Evolutionary conservation across 1,140 invertebrate species (phyloP).

Genomic region (Macrobrachium rosenbergii): DNA sequence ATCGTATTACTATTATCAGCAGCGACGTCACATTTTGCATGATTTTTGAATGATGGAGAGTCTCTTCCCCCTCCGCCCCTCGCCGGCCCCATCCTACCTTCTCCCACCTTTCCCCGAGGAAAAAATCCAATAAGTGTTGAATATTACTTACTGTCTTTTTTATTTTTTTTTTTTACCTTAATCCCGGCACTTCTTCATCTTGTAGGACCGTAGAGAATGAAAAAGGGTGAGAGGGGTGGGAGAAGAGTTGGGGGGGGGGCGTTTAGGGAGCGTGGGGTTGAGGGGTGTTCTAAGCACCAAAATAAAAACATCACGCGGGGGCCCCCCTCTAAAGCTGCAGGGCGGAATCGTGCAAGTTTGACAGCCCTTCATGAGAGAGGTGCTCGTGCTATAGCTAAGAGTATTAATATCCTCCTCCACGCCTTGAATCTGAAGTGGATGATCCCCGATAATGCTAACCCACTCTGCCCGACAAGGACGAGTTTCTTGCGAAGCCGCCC

Average conservation of each 20-base stretch:
- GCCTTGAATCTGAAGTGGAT: slow-evolving; percentile 47
- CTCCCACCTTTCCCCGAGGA: neutral
- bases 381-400: slow-evolving; percentile 56
- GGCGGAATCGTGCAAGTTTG: slow-evolving; percentile 45
- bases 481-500: neutral
- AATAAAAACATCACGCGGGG: neutral
- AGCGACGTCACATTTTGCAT: too few relatives aligned
- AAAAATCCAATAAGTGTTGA: too few relatives aligned
- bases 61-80: neutral
- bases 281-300: slow-evolving; percentile 53
- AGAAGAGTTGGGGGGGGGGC: neutral
- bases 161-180: too few relatives aligned
- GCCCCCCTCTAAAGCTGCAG: neutral
- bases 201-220: neutral
- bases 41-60: too few relatives aligned
- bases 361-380: slow-evolving; percentile 57
- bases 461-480: slow-evolving; percentile 12
- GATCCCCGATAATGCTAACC: slow-evolving; percentile 19
- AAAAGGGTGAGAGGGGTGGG: neutral
- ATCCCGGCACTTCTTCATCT: too few relatives aligned
- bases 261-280: neutral
- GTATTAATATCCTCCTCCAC: slow-evolving; percentile 61
- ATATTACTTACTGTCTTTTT: too few relatives aligned
- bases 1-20: too few relatives aligned
- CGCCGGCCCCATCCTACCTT: neutral